Base-by-base conservation (phyloP, 1,140 invertebrate species). In the Drosophila equinoxialis region DNA sequence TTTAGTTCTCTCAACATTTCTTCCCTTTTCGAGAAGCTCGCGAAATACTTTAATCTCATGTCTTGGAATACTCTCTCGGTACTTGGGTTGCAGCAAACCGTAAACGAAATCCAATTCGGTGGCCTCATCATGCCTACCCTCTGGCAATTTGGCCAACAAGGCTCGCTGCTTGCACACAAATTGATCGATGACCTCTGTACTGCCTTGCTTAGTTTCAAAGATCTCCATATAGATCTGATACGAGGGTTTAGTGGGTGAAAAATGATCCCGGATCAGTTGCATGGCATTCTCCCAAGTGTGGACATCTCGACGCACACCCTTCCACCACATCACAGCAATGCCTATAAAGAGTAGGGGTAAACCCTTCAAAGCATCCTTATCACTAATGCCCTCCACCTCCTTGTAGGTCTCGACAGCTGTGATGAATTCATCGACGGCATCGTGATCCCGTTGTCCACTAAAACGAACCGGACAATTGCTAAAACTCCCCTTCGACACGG, bases 391-490 rank as follows among this genome's bases (percentile, higher is more conserved):
- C 63, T 92, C 91, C 8, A 92, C 57, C 51, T 92, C 86, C 60
- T 92, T 92, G 66, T 90, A 92, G 1, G 91, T 77, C 39, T 80
- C 79, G 54, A 92, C 77, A 3, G 81, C 79, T 3, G 65, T 81
- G 60, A 92, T 91, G 41, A 92, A 92, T 67, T 91, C 90, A 20
- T 92, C 91, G 30, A 92, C 91, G 10, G 87, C 90, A 59, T 90
- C 87, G 59, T 91, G 74, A 65, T 92, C 91, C 6, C 91, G 73
- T 75, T 92, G 90, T 4, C 91, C 91, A 23, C 80, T 77, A 17
- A 91, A 92, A 1, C 72, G 69, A 2, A 73, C 79, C 2, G n/a
- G 26, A 20, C 91, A 92, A 41, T 90, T 92, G 59, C 79, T 91
- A 20, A 92, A 92, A 63, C 81, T 91, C 1, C 90, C 91, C 58